Evolutionary conservation across 92 coral and sea anemone genomes (phyloP).

Genomic region (Isaurus tuberculatus): DNA sequence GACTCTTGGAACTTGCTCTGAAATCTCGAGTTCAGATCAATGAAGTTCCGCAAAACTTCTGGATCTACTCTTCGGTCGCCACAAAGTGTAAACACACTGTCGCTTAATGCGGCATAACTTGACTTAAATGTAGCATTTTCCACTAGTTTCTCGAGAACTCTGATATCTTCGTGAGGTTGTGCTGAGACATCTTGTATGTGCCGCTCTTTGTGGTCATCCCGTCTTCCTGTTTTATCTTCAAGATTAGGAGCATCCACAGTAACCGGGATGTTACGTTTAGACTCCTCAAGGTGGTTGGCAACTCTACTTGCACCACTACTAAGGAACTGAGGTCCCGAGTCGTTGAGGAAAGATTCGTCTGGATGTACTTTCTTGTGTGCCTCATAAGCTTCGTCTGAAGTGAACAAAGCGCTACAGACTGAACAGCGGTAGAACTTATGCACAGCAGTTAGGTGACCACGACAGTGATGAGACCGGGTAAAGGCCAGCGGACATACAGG

Average conservation of each 20-base stretch:
- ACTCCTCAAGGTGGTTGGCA: not conserved
- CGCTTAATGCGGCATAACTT: conserved; percentile 17
- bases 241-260: not conserved
- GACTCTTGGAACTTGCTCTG: conserved; percentile 15
- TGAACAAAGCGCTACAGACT: conserved; percentile 81
- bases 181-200: not conserved
- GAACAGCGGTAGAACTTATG: conserved; percentile 86
- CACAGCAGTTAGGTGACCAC: conserved; percentile 86
- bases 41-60: conserved; percentile 32
- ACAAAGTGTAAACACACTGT: conserved; percentile 36
- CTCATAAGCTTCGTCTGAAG: conserved; percentile 83
- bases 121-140: conserved; percentile 9
- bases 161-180: not conserved
- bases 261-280: not conserved
- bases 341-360: conserved; percentile 1
- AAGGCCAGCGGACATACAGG: conserved; percentile 90
- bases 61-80: conserved; percentile 28
- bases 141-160: not conserved
- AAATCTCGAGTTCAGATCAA: conserved; percentile 25
- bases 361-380: conserved; percentile 84
- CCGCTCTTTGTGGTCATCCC: not conserved
- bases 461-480: conserved; percentile 94
- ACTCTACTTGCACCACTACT: not conserved
- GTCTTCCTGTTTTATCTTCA: not conserved
- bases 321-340: not conserved